phyloP scores from a whole-genome alignment of 2,113 vertebrate genomes.

The Geococcyx californianus region DNA sequence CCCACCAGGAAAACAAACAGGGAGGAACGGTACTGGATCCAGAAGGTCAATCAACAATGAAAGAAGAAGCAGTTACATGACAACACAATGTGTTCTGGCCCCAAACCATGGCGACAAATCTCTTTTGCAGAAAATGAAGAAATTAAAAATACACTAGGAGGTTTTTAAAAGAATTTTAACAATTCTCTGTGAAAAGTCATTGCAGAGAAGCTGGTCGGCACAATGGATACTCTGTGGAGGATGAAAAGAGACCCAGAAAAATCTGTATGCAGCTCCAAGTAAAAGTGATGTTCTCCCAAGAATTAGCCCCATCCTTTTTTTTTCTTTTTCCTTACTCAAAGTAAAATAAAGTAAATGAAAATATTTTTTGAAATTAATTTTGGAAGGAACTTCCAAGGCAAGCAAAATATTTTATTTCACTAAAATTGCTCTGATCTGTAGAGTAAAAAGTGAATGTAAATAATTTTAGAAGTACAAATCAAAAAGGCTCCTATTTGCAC shows the following conservation, averaged over 20 bases:
- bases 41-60: background rate
- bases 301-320: background rate
- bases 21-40: background rate
- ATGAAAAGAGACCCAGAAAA: background rate
- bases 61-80: background rate
- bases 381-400: background rate
- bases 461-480: background rate
- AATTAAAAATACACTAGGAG: background rate
- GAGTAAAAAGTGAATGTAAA: background rate
- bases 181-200: background rate
- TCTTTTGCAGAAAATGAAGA: background rate
- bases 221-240: rapidly evolving
- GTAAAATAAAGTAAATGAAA: background rate
- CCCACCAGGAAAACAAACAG: background rate
- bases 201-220: background rate
- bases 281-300: background rate
- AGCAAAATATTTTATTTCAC: background rate
- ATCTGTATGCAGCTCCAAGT: background rate
- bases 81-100: background rate
- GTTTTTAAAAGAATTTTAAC: background rate
- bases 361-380: background rate
- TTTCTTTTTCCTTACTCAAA: background rate
- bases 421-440: background rate
- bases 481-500: background rate
- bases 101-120: background rate